These are phyloP conservation scores for Tetrao urogallus DNA, from an alignment of 2,113 vertebrate species.

Conservation along the genomic window DNA sequence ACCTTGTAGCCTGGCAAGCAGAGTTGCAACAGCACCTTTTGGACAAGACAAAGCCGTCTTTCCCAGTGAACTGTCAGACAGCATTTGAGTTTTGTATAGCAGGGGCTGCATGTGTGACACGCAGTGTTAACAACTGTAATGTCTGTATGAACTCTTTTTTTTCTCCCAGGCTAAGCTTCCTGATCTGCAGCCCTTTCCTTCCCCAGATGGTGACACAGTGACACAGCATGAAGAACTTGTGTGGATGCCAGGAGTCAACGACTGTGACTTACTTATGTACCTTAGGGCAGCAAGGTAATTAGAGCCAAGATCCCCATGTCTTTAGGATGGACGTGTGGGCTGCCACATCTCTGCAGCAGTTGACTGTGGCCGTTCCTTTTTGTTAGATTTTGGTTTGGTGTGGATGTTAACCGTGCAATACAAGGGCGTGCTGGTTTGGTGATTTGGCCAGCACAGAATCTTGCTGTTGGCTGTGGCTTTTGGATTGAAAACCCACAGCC, in stretches of 20 bases:
- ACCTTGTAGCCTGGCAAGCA: not conserved
- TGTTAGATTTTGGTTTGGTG: fast-evolving
- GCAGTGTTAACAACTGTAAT: fast-evolving
- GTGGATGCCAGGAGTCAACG: conserved; percentile 98
- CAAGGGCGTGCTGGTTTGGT: fast-evolving
- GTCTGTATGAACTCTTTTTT: not conserved
- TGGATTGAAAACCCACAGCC: not conserved
- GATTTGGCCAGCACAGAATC: not conserved
- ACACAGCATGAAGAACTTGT: conserved; percentile 97
- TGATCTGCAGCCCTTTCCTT: conserved; percentile 94
- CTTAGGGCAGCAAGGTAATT: conserved; percentile 94
- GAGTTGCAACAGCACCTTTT: not conserved
- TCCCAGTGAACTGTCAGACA: not conserved
- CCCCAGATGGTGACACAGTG: conserved; percentile 88
- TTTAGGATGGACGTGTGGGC: fast-evolving
- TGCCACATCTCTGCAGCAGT: fast-evolving
- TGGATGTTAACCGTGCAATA: fast-evolving
- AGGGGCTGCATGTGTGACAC: fast-evolving
- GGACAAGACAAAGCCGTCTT: not conserved
- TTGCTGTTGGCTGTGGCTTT: not conserved
- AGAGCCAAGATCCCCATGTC: fast-evolving
- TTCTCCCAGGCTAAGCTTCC: conserved; percentile 92
- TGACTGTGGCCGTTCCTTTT: not conserved
- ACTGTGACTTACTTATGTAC: conserved; percentile 99
- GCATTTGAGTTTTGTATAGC: fast-evolving